A percentile compares a stretch with the other conserved stretches of the same genome.
phyloP scores from a whole-genome alignment of 2,113 vertebrate genomes.

The Amphilophus citrinellus region DNA sequence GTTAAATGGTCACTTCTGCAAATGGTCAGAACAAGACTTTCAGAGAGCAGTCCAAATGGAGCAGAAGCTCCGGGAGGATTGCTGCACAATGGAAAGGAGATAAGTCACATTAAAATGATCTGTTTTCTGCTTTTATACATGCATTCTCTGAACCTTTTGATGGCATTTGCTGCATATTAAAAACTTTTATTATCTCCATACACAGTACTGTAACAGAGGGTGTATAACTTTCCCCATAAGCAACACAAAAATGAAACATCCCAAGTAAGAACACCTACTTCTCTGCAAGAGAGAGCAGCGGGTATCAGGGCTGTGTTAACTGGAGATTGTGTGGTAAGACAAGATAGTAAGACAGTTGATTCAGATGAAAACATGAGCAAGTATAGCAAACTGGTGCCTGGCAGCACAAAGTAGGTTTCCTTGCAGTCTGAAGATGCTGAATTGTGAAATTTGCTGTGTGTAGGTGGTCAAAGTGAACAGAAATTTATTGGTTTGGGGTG shows the following conservation, averaged over 20 bases:
- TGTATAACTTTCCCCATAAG: background rate
- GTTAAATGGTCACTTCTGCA: too few relatives aligned
- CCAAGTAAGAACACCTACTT: constrained; percentile 10
- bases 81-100: background rate
- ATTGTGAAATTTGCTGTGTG: background rate
- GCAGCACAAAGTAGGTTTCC: background rate
- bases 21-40: background rate
- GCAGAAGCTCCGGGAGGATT: background rate
- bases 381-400: constrained; percentile 4
- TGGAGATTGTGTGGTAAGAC: background rate
- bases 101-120: background rate
- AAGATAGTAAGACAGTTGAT: background rate
- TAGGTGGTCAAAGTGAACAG: background rate
- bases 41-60: background rate
- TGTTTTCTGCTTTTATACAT: too few relatives aligned
- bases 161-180: background rate
- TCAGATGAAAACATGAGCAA: background rate
- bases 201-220: background rate
- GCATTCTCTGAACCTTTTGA: background rate
- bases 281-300: constrained; percentile 24
- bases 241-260: background rate
- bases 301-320: background rate
- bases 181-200: background rate
- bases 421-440: background rate
- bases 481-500: background rate